Percentiles rank a stretch among this genome's conserved stretches.
phyloP scores from a whole-genome alignment of 2,888 invertebrate genomes.

The Ramazzottius varieornatus region DNA sequence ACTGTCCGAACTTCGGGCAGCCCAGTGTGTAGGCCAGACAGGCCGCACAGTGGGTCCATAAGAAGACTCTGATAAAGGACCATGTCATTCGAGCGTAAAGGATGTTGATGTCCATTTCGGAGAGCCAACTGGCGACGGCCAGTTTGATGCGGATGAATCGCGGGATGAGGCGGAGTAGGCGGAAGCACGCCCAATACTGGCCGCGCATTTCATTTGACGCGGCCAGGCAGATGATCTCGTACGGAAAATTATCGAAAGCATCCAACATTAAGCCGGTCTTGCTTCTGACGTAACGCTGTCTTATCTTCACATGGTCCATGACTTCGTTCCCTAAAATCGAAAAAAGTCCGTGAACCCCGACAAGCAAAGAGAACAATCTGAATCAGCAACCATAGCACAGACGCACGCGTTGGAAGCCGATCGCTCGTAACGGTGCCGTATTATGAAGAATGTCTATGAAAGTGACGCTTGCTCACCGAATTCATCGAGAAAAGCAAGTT shows the following conservation, averaged over 20 bases:
- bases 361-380: too few relatives aligned
- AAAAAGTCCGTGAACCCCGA: too few relatives aligned
- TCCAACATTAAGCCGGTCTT: background rate
- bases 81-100: background rate
- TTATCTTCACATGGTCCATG: background rate
- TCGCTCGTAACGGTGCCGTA: too few relatives aligned
- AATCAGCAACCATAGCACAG: too few relatives aligned
- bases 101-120: slow-evolving; percentile 3
- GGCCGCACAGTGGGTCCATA: slow-evolving; percentile 8
- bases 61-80: slow-evolving; percentile 6
- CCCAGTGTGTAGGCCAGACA: slow-evolving; percentile 9
- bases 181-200: background rate
- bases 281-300: background rate
- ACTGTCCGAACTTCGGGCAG: background rate
- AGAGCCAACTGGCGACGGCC: background rate
- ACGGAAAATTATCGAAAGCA: background rate
- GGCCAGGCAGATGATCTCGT: slow-evolving; percentile 5
- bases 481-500: background rate
- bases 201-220: slow-evolving; percentile 1
- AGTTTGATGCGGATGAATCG: background rate
- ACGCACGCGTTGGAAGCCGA: too few relatives aligned
- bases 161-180: background rate
- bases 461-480: too few relatives aligned
- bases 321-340: background rate
- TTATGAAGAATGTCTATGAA: too few relatives aligned